Conservation (phyloP, 2,888 invertebrate species). For the Drosophila monieri region DNA sequence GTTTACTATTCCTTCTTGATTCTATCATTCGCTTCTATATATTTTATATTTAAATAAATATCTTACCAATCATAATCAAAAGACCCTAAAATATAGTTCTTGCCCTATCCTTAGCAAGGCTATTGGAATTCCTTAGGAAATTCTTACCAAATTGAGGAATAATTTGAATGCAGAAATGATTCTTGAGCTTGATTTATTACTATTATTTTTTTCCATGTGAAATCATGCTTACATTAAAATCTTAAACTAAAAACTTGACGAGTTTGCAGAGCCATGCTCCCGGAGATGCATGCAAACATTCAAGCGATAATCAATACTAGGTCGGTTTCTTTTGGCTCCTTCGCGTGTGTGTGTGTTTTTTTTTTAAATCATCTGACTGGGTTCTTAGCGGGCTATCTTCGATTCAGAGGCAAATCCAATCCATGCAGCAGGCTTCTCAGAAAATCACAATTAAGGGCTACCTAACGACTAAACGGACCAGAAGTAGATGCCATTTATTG, state of each 20-base stretch:
- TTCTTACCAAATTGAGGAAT: background rate
- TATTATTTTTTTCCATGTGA: slow-evolving; percentile 20
- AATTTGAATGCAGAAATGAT: background rate
- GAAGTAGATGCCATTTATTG: slow-evolving; percentile 22
- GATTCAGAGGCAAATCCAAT: slow-evolving; percentile 46
- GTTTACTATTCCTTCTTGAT: too few relatives aligned
- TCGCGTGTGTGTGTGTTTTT: slow-evolving; percentile 1
- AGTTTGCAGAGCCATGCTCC: slow-evolving; percentile 25
- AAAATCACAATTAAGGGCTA: slow-evolving; percentile 64
- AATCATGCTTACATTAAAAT: slow-evolving; percentile 25
- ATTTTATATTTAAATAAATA: too few relatives aligned
- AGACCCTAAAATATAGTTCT: too few relatives aligned
- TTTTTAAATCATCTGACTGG: slow-evolving; percentile 25
- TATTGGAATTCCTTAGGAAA: slow-evolving; percentile 11
- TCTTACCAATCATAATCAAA: too few relatives aligned
- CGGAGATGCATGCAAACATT: slow-evolving; percentile 9
- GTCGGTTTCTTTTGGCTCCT: slow-evolving; percentile 4
- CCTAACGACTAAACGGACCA: slow-evolving; percentile 20
- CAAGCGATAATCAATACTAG: slow-evolving; percentile 3
- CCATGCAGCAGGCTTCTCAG: slow-evolving; percentile 46
- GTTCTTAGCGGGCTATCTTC: slow-evolving; percentile 13
- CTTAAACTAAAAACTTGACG: slow-evolving; percentile 44
- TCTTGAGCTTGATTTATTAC: slow-evolving; percentile 10
- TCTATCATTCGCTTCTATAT: too few relatives aligned
- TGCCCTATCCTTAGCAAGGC: background rate